These are phyloP conservation scores for Alectoris magna DNA, from an alignment of 2,797 vertebrate genomes.

Conservation along the genomic window DNA sequence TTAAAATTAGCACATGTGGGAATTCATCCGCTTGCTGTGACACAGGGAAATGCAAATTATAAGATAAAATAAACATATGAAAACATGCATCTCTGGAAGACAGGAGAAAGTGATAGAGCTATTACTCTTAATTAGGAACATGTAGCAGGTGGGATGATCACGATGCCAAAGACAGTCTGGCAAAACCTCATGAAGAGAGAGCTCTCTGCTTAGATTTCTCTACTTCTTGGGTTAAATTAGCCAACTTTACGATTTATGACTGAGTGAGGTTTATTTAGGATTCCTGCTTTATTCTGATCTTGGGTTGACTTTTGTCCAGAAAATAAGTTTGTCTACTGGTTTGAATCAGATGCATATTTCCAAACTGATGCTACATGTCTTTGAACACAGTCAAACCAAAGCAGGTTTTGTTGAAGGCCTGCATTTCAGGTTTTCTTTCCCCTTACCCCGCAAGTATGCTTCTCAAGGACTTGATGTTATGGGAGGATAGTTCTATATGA, in stretches of 20 bases:
- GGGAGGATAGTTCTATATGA: not conserved
- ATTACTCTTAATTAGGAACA: not conserved
- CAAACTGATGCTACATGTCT: not conserved
- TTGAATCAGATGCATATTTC: not conserved
- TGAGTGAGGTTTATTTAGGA: not conserved
- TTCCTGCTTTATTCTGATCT: not conserved
- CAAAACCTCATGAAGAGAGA: not conserved
- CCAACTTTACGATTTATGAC: not conserved
- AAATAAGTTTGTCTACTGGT: not conserved
- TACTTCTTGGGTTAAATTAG: not conserved
- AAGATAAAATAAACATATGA: conserved; percentile 5
- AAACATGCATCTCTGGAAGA: not conserved
- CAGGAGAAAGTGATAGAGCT: not conserved
- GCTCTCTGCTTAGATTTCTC: not conserved
- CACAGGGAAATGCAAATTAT: conserved; percentile 22
- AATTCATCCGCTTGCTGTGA: conserved; percentile 19
- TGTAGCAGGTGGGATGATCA: not conserved
- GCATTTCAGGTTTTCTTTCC: not conserved
- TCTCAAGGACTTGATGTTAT: not conserved
- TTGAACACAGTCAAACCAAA: not conserved
- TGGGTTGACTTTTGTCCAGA: not conserved
- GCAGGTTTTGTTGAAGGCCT: not conserved
- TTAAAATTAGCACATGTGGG: conserved; percentile 39
- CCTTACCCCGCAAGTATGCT: not conserved
- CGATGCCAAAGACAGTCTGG: not conserved